Conservation (phyloP, 2,113 vertebrate species). For the Scortum barcoo region DNA sequence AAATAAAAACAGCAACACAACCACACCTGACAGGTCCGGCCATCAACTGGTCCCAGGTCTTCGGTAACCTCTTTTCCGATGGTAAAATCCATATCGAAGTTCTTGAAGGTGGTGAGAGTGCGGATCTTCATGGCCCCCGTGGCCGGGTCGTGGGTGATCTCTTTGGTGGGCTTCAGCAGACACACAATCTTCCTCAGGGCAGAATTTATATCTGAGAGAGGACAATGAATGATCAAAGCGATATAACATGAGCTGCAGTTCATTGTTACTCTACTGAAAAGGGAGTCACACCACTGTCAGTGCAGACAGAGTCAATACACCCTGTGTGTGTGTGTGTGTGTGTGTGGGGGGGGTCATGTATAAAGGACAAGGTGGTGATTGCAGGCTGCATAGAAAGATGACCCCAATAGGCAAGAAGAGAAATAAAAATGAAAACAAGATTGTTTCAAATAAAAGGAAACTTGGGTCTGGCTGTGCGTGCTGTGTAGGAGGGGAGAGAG, state of each 20-base stretch:
- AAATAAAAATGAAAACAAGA: not conserved
- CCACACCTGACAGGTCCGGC: conserved; percentile 91
- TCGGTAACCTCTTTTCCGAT: conserved; percentile 92
- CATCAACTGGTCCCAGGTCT: conserved; percentile 89
- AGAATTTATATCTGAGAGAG: conserved; percentile 84
- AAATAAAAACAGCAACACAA: not conserved
- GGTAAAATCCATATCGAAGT: conserved; percentile 91
- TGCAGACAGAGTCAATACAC: not conserved
- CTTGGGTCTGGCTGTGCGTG: not conserved
- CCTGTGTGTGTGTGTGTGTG: not conserved
- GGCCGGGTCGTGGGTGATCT: conserved; percentile 85
- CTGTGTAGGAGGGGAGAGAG: not conserved
- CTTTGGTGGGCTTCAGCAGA: conserved; percentile 89
- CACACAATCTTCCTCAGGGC: conserved; percentile 90
- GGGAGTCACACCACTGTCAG: not conserved
- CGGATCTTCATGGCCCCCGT: conserved; percentile 87
- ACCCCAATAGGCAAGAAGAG: not conserved
- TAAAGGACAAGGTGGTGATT: conserved; percentile 62
- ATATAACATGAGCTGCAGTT: not conserved
- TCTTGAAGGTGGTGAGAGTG: conserved; percentile 89
- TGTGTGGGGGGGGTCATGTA: too few species aligned
- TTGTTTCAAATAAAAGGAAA: not conserved
- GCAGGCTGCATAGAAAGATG: not conserved
- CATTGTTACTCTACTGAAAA: not conserved
- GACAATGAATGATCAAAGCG: not conserved